phyloP scores from a whole-genome alignment of 92 coral and sea anemone species.

The Epizoanthus stellaris region DNA sequence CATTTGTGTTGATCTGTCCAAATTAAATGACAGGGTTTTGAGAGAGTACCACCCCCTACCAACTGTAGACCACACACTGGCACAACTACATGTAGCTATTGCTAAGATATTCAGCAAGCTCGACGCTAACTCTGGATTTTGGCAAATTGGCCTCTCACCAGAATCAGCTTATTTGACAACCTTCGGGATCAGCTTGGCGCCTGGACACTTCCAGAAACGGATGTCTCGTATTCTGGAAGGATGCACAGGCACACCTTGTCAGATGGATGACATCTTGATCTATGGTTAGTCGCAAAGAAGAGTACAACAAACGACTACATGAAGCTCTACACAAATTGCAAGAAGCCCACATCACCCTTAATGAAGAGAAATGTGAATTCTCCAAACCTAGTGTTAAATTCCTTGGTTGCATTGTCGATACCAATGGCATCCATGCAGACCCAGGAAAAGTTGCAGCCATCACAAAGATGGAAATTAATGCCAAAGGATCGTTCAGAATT shows the following conservation, averaged over 20 bases:
- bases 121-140: no score
- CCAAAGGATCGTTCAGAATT: neutral
- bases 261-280: no score
- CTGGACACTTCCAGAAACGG: conserved; percentile 17
- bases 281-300: neutral
- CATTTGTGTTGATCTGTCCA: no score
- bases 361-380: no score
- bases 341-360: no score
- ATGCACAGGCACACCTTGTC: no score
- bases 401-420: conserved; percentile 28
- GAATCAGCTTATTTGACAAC: neutral
- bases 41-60: no score
- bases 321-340: conserved; percentile 12
- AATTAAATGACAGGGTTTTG: no score
- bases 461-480: neutral
- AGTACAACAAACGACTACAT: conserved; percentile 15
- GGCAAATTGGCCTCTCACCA: no score
- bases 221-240: neutral
- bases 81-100: no score
- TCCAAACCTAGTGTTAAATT: conserved; percentile 7
- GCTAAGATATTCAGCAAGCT: no score
- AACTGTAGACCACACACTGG: neutral
- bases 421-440: neutral
- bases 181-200: conserved; percentile 4
- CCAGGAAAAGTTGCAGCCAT: neutral